Percentiles rank a stretch among this genome's conserved stretches.
phyloP scores from a whole-genome alignment of 2,888 invertebrate genomes.

The Harpagoxenus sublaevis region DNA sequence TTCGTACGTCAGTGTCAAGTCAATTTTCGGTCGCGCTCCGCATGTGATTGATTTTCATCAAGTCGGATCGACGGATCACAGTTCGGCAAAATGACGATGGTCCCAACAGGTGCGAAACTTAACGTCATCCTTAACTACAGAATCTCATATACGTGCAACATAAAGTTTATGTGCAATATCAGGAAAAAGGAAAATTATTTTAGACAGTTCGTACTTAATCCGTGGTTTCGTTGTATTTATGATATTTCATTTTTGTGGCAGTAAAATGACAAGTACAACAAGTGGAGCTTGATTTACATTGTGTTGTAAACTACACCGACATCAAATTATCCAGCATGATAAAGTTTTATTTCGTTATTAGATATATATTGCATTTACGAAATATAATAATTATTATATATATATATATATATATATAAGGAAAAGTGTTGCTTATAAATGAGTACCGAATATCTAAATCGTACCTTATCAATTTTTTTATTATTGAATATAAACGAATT shows the following conservation, averaged over 20 bases:
- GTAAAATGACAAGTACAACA: neutral
- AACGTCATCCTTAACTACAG: neutral
- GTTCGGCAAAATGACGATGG: no score
- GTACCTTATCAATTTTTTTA: neutral
- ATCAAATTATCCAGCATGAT: neutral
- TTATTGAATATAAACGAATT: neutral
- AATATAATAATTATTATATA: neutral
- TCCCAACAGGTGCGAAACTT: slow-evolving; percentile 7
- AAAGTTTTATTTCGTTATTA: neutral
- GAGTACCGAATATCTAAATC: neutral
- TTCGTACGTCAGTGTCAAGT: neutral
- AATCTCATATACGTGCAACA: neutral
- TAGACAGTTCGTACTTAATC: neutral
- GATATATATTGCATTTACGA: neutral
- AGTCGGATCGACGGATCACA: neutral
- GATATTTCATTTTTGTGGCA: neutral
- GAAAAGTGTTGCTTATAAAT: no score
- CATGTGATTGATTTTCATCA: neutral
- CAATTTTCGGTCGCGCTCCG: neutral
- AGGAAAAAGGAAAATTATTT: neutral
- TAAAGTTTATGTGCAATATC: neutral
- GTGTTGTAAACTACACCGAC: neutral
- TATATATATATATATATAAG: no score
- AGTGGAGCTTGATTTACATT: neutral
- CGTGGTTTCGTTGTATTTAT: neutral